Conservation (phyloP, 2,888 invertebrate genomes). For the Hyppa rectilinea region DNA sequence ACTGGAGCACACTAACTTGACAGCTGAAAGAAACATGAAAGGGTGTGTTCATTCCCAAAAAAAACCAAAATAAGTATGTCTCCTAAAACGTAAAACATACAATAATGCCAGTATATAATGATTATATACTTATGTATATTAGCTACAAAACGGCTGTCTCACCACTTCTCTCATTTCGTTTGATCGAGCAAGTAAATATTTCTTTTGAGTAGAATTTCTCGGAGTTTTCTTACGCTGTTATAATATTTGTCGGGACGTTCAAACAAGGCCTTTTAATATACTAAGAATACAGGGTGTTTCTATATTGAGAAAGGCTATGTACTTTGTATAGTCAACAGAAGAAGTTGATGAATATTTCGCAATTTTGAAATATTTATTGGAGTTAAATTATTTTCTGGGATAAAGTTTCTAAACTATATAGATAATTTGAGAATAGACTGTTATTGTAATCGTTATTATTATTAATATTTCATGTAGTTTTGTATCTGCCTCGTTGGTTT, state of each 20-base stretch:
- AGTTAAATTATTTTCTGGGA: not conserved
- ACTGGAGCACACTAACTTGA: not conserved
- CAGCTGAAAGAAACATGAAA: not conserved
- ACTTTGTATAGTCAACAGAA: conserved; percentile 25
- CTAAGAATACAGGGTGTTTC: conserved; percentile 18
- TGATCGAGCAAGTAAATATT: conserved; percentile 46
- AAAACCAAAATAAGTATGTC: not conserved
- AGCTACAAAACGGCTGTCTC: not conserved
- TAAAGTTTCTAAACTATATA: conserved; percentile 4
- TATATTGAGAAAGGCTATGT: conserved; percentile 14
- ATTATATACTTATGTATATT: not conserved
- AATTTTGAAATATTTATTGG: not conserved
- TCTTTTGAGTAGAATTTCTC: conserved; percentile 37
- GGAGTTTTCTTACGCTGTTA: conserved; percentile 20
- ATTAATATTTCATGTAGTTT: not conserved
- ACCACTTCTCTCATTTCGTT: conserved; percentile 20
- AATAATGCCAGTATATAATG: not conserved
- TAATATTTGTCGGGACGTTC: conserved; percentile 37
- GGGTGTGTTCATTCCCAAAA: not conserved
- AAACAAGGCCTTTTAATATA: conserved; percentile 35
- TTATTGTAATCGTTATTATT: not conserved
- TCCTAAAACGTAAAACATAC: not conserved
- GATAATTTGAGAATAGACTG: not conserved
- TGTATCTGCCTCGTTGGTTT: not conserved
- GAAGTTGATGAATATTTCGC: conserved; percentile 11